These are phyloP conservation scores for Nothura maculosa DNA, from an alignment of 2,797 vertebrate genomes.

Conservation along the genomic window DNA sequence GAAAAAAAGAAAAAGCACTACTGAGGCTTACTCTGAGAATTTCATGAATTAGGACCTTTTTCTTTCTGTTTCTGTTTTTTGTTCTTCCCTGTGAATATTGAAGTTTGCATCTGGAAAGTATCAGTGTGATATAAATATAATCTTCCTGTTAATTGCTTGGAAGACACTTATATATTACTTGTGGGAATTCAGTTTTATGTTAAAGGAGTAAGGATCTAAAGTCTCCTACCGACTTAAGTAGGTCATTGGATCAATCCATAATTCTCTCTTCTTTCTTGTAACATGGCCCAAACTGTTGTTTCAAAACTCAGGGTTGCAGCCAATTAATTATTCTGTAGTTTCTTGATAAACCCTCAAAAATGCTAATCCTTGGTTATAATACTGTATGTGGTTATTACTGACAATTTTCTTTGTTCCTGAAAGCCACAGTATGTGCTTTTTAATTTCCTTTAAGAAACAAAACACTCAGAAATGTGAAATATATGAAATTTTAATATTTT, in stretches of 20 bases:
- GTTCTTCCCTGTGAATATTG: background rate
- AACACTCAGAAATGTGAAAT: background rate
- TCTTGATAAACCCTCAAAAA: constrained; percentile 57
- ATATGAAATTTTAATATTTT: background rate
- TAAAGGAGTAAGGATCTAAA: constrained; percentile 41
- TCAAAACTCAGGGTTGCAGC: background rate
- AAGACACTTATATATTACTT: background rate
- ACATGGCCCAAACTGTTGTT: background rate
- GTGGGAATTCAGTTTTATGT: constrained; percentile 42
- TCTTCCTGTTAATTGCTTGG: constrained; percentile 12
- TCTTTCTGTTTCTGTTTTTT: background rate
- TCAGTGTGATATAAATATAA: background rate
- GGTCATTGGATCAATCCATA: constrained; percentile 10
- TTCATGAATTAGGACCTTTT: background rate
- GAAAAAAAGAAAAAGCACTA: background rate
- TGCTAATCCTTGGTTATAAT: background rate
- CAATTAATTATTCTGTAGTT: constrained; percentile 14
- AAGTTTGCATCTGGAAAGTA: constrained; percentile 47
- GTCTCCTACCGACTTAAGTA: constrained; percentile 43
- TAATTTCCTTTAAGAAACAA: background rate
- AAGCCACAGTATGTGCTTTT: background rate
- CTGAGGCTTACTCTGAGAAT: constrained; percentile 2
- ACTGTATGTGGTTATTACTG: background rate
- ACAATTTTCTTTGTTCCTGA: background rate
- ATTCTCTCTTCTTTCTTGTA: background rate